Evolutionary conservation across 2,888 invertebrate species (phyloP), one percentile per base, ranked within the genome.

Genomic region (Orthonychiurus folsomi): DNA sequence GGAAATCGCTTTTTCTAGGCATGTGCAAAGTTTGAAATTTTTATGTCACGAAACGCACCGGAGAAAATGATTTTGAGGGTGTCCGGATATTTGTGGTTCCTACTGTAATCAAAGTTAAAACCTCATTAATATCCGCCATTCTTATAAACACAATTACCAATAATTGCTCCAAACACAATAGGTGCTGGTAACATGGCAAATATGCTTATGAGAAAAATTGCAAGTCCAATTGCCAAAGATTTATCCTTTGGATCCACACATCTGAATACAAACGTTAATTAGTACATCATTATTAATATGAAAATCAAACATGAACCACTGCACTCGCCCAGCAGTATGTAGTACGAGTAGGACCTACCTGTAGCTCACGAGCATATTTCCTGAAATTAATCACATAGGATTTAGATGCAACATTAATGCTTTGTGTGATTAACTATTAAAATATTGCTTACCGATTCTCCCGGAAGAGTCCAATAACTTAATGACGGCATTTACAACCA

Each of bases 121-220:
- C 21, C 3, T 23, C 23, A 18, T 50, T 18, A 48, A 48, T 47
- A n/a, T 55, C 3, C n/a, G n/a, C n/a, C n/a, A 23, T 2, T n/a
- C n/a, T n/a, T n/a, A n/a, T n/a, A n/a, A n/a, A n/a, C n/a, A n/a
- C n/a, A n/a, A 74, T 76, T 76, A 83, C 84, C 73, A 80, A 88
- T 84, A 56, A 86, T 80, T 18, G 82, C 80, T 0, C 87, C 87
- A 73, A 87, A 87, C 54, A 86, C 77, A 61, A 87, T 84, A 0
- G 87, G 86, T 3, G 85, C 85, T 0, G 87, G 87, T 65, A 86
- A 85, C 63, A 86, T 78, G 1, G 84, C 84, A 70, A 85, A 81
- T 25, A 85, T 71, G 57, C 84, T 84, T 56, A 85, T 76, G 74
- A 84, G 76, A 77, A 84, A 82, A 1, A 85, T 76, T 0, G 82